Evolutionary conservation across 2,797 vertebrate species (phyloP), one percentile per base, ranked within the genome.

Genomic region (Malacoctenus gilli): DNA sequence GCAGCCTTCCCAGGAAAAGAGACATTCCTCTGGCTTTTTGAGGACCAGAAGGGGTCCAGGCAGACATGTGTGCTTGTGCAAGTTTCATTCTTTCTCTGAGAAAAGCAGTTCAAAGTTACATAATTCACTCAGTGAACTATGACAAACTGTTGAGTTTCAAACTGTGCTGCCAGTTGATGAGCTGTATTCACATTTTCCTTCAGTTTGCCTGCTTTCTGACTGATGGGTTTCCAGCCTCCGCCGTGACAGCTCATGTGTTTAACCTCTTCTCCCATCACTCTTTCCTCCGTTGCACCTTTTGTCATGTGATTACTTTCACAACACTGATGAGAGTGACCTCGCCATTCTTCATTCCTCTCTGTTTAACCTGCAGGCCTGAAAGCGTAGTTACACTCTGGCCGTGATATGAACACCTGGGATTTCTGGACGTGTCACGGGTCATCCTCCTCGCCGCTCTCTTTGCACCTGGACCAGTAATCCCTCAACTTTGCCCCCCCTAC

Each of bases 1-100:
- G 6, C 13, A 40, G 13, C 60, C 46, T 70, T 79, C 51, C 58
- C 66, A 58, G 52, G 42, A 61, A 82, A 59, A 66, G n/a, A 28
- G 32, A 41, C 52, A 75, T 65, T 57, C 59, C 72, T 35, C 19
- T 15, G 4, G 11, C 13, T 13, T 32, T 11, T 32, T 32, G 13
- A 11, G 13, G 31, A 32, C 13, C 4, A 32, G 9, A 8, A 1
- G 8, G 9, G 31, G 4, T 15, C 7, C 34, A 15, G n/a, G n/a
- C 34, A 12, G 22, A 23, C 8, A 4, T 23, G 22, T 23, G 22
- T 4, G 22, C 4, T 23, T 23, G 25, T 28, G 25, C 9, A 28
- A 28, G 25, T 28, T 28, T 32, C 30, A 56, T 76, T 80, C 66
- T 47, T 59, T 3, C 10, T 39, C 25, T n/a, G n/a, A n/a, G n/a